phyloP scores from a whole-genome alignment of 92 coral and sea anemone species.

The Siderastrea siderea region DNA sequence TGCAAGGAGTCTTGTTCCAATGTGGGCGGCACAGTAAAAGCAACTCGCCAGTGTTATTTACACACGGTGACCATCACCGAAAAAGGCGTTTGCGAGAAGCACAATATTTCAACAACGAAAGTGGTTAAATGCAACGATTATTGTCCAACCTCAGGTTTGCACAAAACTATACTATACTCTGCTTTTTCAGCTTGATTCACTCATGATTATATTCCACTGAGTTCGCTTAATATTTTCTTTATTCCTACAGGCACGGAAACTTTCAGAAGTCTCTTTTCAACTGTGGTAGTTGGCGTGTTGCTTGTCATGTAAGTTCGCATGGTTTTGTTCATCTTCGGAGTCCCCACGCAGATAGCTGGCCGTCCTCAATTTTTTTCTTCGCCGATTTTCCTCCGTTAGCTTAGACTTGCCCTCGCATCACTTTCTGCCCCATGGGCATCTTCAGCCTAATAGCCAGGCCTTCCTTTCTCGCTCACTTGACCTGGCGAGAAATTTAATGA shows the following conservation, averaged over 20 bases:
- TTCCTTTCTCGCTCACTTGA: no score
- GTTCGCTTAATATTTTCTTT: background rate
- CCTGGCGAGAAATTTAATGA: no score
- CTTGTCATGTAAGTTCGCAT: slow-evolving; percentile 10
- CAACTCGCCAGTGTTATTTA: slow-evolving; percentile 6
- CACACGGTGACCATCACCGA: background rate
- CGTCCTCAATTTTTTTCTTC: no score
- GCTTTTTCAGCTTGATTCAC: background rate
- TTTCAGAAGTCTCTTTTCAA: background rate
- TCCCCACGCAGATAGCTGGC: no score
- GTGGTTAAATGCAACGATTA: background rate
- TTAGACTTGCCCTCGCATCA: no score
- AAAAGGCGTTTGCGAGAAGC: background rate
- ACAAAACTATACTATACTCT: background rate
- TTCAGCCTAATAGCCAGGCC: no score
- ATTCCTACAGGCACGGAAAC: background rate
- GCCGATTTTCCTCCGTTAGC: no score
- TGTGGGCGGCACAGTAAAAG: slow-evolving; percentile 22
- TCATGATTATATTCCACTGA: background rate
- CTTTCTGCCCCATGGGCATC: no score
- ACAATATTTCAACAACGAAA: background rate
- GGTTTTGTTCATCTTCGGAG: no score
- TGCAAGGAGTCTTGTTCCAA: slow-evolving; percentile 10
- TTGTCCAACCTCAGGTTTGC: slow-evolving; percentile 15
- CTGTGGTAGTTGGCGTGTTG: background rate